Evolutionary conservation across 2,888 invertebrate species (phyloP), one percentile per base, ranked within the genome.

Genomic region (Troides helena): DNA sequence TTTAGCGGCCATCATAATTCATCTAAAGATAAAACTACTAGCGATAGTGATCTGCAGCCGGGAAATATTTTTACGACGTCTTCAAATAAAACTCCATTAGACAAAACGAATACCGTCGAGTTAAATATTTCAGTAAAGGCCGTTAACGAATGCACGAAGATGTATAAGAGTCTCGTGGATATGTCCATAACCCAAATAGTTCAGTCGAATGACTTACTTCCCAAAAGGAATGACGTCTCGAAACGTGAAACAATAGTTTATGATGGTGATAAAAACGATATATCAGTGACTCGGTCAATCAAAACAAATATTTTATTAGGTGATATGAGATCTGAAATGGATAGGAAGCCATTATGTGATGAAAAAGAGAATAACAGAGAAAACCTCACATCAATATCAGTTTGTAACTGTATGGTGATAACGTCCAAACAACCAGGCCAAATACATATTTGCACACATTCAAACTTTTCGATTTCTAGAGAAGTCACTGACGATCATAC

Each of bases 181-280:
- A 72, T 79, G 56, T 79, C 80, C 6, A 71, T 76, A 7, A 75
- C 76, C 6, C 73, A 74, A 66, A 70, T 70, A n/a, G 17, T 78
- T 23, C 76, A 75, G 12, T 66, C 53, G 56, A 76, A 71, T 39
- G 72, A 74, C 36, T 21, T 71, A 1, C 53, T 72, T 5, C 58
- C 65, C 21, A 67, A 56, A 64, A 65, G 53, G 62, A 57, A 63
- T 62, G 50, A 25, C 59, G 18, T 25, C 12, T n/a, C 17, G 3
- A 67, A 67, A 59, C 69, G 72, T 61, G 72, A 67, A 62, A 77
- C 74, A 8, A 71, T 77, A 43, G 43, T 76, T 14, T 73, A 68
- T 12, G 36, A 36, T 43, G 56, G 67, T 36, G 53, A 62, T 62
- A 61, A 65, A 50, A 69, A 58, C 2, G 67, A 75, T 63, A 74